Conservation (phyloP, 2,888 invertebrate genomes). For the Oeneis ivallda region DNA sequence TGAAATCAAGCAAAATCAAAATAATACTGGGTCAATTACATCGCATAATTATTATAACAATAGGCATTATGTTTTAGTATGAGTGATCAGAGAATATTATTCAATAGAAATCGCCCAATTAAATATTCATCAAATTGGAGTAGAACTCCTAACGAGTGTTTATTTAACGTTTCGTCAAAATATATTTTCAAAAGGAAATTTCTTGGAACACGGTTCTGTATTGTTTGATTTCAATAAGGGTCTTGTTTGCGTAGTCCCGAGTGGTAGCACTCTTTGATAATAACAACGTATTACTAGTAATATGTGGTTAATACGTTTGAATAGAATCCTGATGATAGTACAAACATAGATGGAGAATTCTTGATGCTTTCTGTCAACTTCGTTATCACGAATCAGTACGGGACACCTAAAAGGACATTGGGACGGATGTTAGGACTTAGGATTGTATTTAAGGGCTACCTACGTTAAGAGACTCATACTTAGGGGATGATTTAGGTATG, state of each 20-base stretch:
- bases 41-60: too few relatives aligned
- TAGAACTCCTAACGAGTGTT: slow-evolving; percentile 7
- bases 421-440: too few relatives aligned
- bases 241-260: slow-evolving; percentile 47
- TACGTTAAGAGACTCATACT: too few relatives aligned
- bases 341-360: too few relatives aligned
- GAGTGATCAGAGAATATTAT: background rate
- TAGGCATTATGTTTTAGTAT: background rate
- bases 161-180: slow-evolving; percentile 27
- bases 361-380: too few relatives aligned
- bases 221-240: slow-evolving; percentile 76
- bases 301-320: background rate
- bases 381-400: too few relatives aligned
- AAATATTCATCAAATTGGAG: background rate
- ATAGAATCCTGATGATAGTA: background rate
- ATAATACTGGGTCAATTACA: background rate
- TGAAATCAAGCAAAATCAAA: too few relatives aligned
- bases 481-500: too few relatives aligned
- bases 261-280: slow-evolving; percentile 39
- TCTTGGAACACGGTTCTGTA: slow-evolving; percentile 52
- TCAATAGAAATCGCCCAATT: background rate
- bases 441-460: too few relatives aligned
- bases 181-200: slow-evolving; percentile 31
- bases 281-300: slow-evolving; percentile 15
- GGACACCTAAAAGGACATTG: too few relatives aligned